phyloP scores from a whole-genome alignment of 2,113 vertebrate species.

The Gasterosteus nipponicus region DNA sequence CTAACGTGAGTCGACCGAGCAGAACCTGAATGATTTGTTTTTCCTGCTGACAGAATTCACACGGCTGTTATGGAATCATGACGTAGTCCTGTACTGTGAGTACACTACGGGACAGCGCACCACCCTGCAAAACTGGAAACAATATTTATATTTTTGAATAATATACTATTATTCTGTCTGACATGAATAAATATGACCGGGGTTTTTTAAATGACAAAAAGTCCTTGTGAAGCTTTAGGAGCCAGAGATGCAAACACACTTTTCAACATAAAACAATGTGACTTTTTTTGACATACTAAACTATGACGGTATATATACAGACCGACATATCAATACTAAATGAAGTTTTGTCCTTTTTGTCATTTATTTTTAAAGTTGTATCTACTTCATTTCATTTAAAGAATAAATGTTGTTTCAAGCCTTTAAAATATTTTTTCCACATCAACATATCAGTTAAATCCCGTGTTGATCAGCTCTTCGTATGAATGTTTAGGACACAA shows the following conservation, averaged over 20 bases:
- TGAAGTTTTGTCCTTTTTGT: neutral
- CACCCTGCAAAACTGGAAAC: neutral
- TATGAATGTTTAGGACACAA: neutral
- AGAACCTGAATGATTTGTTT: neutral
- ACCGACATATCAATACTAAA: too few relatives aligned
- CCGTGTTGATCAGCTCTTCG: neutral
- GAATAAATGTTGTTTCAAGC: neutral
- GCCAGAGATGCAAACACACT: too few relatives aligned
- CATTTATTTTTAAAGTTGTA: neutral
- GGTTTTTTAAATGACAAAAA: too few relatives aligned
- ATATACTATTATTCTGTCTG: too few relatives aligned
- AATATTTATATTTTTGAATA: too few relatives aligned
- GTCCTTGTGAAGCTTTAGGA: too few relatives aligned
- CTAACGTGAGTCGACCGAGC: constrained; percentile 57
- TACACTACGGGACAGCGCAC: neutral
- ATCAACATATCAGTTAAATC: neutral
- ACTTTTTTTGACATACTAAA: neutral
- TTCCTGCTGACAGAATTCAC: neutral
- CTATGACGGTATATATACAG: too few relatives aligned
- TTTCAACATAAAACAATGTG: too few relatives aligned
- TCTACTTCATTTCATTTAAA: neutral
- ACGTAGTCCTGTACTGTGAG: neutral
- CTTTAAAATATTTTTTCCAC: neutral
- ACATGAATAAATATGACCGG: too few relatives aligned
- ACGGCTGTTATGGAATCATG: neutral